A percentile compares a stretch with the other conserved stretches of the same genome.
Evolutionary conservation across 2,888 invertebrate species (phyloP).

Genomic region (Hydropsyche betteni): DNA sequence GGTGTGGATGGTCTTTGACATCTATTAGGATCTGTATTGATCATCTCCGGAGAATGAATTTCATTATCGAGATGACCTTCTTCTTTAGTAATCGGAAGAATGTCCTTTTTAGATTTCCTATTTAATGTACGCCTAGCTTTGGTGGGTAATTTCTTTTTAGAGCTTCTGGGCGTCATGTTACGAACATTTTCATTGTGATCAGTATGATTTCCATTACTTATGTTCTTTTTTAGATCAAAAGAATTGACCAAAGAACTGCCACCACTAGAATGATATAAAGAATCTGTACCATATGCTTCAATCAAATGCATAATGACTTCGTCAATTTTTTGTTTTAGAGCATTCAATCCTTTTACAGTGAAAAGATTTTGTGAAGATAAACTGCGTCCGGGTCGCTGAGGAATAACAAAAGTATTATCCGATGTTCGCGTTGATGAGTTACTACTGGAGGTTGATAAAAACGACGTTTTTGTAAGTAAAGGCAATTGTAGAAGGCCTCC

Average conservation of each 20-base stretch:
- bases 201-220: slow-evolving; percentile 52
- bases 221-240: slow-evolving; percentile 54
- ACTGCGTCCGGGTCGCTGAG: slow-evolving; percentile 63
- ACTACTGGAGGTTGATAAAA: slow-evolving; percentile 62
- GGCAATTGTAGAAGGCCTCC: slow-evolving; percentile 52
- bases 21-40: slow-evolving; percentile 57
- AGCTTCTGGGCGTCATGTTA: slow-evolving; percentile 65
- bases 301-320: slow-evolving; percentile 62
- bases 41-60: slow-evolving; percentile 65
- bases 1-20: slow-evolving; percentile 33
- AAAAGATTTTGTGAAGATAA: slow-evolving; percentile 58
- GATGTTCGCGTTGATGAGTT: slow-evolving; percentile 60
- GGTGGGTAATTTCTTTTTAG: slow-evolving; percentile 62
- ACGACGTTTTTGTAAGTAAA: slow-evolving; percentile 56
- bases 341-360: slow-evolving; percentile 63
- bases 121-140: slow-evolving; percentile 62
- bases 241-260: slow-evolving; percentile 42
- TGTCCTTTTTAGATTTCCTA: slow-evolving; percentile 61
- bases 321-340: slow-evolving; percentile 61
- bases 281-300: slow-evolving; percentile 54
- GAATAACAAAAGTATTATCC: slow-evolving; percentile 64
- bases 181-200: slow-evolving; percentile 60
- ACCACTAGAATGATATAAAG: slow-evolving; percentile 1
- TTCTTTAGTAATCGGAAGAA: slow-evolving; percentile 62
- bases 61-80: slow-evolving; percentile 57